Evolutionary conservation across 2,888 invertebrate genomes (phyloP).

Genomic region (Crepidodera aurea): DNA sequence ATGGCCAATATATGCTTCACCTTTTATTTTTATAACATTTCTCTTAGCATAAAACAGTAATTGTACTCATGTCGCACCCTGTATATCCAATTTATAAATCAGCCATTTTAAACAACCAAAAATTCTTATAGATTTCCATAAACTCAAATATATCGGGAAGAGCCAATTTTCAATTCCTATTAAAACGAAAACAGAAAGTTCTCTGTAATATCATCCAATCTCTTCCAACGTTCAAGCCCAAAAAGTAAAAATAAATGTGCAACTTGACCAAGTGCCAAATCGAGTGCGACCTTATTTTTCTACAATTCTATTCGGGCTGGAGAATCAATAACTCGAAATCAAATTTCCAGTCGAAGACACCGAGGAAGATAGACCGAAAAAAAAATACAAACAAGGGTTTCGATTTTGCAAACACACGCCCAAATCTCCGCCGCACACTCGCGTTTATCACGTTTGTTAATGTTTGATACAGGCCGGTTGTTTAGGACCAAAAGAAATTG

Average conservation of each 20-base stretch:
- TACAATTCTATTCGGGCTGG: not conserved
- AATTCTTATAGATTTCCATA: too few species aligned
- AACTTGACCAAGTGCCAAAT: constrained; percentile 16
- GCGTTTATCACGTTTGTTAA: not conserved
- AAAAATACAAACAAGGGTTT: not conserved
- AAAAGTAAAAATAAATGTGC: not conserved
- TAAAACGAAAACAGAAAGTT: not conserved
- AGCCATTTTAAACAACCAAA: too few species aligned
- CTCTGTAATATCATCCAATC: not conserved
- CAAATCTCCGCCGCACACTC: not conserved
- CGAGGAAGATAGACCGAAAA: not conserved
- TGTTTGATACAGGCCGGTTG: not conserved
- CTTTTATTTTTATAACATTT: too few species aligned
- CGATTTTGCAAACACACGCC: not conserved
- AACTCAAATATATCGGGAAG: too few species aligned
- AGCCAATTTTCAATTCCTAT: too few species aligned
- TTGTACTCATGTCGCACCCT: too few species aligned
- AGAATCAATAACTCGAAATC: constrained; percentile 10
- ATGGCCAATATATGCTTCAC: too few species aligned
- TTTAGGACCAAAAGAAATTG: not conserved
- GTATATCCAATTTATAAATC: too few species aligned
- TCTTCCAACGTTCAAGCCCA: not conserved
- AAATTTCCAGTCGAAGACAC: not conserved
- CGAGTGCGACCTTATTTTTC: constrained; percentile 17
- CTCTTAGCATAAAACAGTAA: too few species aligned